Conservation (phyloP, 1,140 invertebrate species). For the Stegodyphus mimosarum region DNA sequence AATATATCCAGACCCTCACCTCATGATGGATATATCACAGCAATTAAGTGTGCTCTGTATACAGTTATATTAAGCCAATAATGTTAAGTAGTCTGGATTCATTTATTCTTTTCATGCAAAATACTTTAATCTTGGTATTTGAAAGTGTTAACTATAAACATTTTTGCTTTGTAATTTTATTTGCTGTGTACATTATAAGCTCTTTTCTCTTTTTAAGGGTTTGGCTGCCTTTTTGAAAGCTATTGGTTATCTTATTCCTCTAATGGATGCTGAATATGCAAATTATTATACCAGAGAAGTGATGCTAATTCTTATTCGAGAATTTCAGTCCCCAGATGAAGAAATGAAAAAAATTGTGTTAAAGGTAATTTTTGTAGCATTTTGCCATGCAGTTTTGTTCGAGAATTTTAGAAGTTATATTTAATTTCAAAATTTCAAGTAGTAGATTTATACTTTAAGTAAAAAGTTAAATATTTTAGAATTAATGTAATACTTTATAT, state of each 20-base stretch:
- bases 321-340: conserved; percentile 99
- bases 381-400: too few species aligned
- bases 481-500: too few species aligned
- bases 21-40: too few species aligned
- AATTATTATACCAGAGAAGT: conserved; percentile 99
- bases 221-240: conserved; percentile 99
- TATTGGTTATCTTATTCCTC: conserved; percentile 98
- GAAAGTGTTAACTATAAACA: neutral
- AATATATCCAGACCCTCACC: too few species aligned
- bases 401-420: too few species aligned
- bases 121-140: neutral
- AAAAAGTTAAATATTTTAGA: too few species aligned
- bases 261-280: conserved; percentile 99
- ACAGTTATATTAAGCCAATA: too few species aligned
- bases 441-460: too few species aligned
- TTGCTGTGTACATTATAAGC: too few species aligned
- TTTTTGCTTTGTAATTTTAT: neutral
- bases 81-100: too few species aligned
- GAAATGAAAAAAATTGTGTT: conserved; percentile 99
- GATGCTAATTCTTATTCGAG: conserved; percentile 98
- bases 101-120: neutral
- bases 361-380: conserved; percentile 75
- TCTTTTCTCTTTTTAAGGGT: conserved; percentile 72
- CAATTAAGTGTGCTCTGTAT: too few species aligned
- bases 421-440: too few species aligned